phyloP scores from a whole-genome alignment of 2,797 vertebrate species.

The Threskiornis aethiopicus region DNA sequence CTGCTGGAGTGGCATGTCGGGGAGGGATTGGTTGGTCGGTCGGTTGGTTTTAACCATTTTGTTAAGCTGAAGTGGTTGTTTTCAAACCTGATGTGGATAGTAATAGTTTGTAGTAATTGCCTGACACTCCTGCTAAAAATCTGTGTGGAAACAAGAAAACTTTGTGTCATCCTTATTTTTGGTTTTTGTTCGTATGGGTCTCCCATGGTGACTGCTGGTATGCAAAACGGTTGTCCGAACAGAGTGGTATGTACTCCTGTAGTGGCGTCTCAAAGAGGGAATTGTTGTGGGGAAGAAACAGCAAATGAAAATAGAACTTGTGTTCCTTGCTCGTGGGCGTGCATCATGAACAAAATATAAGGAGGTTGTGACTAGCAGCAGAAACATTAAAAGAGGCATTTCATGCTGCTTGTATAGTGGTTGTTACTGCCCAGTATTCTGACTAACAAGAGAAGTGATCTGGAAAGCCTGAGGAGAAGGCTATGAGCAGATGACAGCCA shows the following conservation, averaged over 20 bases:
- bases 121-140: not conserved
- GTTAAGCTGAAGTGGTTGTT: not conserved
- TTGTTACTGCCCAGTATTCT: not conserved
- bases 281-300: not conserved
- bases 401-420: not conserved
- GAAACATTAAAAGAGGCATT: not conserved
- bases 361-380: not conserved
- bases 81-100: not conserved
- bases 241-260: not conserved
- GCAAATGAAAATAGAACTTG: not conserved
- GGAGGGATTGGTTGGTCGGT: not conserved
- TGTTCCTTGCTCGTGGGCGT: not conserved
- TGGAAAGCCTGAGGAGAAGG: not conserved
- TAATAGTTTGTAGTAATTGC: not conserved
- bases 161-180: not conserved
- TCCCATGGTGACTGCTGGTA: not conserved
- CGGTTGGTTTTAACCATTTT: not conserved
- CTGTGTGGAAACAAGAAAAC: not conserved
- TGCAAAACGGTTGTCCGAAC: not conserved
- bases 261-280: not conserved
- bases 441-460: not conserved
- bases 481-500: not conserved
- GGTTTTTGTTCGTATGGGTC: not conserved
- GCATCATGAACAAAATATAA: fast-evolving
- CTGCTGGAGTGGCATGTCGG: not conserved